Percentiles rank a stretch among this genome's conserved stretches.
These are phyloP conservation scores for Pyrgus malvae DNA, from an alignment of 2,888 invertebrate genomes.

Conservation along the genomic window DNA sequence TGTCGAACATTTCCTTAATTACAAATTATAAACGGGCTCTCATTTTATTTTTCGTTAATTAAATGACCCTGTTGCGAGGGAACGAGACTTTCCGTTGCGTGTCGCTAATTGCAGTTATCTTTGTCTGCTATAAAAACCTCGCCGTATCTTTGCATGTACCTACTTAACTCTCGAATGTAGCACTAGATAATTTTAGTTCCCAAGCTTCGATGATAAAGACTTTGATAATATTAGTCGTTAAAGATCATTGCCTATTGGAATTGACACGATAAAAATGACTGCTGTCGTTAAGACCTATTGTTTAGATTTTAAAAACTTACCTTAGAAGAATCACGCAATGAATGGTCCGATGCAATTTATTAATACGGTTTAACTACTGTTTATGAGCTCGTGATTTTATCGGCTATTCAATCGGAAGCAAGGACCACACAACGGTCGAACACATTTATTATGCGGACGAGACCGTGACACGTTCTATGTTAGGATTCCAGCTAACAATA, in stretches of 20 bases:
- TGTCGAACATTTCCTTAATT: too few relatives aligned
- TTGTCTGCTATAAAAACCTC: not conserved
- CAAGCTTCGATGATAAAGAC: not conserved
- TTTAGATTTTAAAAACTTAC: not conserved
- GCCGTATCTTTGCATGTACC: too few relatives aligned
- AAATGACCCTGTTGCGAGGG: too few relatives aligned
- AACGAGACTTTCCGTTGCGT: too few relatives aligned
- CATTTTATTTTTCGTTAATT: too few relatives aligned
- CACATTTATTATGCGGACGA: slow-evolving; percentile 4
- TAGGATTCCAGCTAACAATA: slow-evolving; percentile 31
- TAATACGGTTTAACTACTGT: not conserved
- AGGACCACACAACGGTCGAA: not conserved
- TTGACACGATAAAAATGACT: not conserved
- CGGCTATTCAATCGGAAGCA: not conserved
- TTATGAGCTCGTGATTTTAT: not conserved
- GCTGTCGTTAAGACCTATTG: not conserved
- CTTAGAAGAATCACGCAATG: not conserved
- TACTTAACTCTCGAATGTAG: too few relatives aligned
- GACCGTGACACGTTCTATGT: slow-evolving; percentile 16
- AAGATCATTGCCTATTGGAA: not conserved
- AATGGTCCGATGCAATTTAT: too few relatives aligned
- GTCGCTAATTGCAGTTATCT: not conserved
- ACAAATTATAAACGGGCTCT: too few relatives aligned
- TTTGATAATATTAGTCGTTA: not conserved
- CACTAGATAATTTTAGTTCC: not conserved